Base-by-base conservation (phyloP, 1,140 invertebrate species). In the Acromyrmex echinatior region DNA sequence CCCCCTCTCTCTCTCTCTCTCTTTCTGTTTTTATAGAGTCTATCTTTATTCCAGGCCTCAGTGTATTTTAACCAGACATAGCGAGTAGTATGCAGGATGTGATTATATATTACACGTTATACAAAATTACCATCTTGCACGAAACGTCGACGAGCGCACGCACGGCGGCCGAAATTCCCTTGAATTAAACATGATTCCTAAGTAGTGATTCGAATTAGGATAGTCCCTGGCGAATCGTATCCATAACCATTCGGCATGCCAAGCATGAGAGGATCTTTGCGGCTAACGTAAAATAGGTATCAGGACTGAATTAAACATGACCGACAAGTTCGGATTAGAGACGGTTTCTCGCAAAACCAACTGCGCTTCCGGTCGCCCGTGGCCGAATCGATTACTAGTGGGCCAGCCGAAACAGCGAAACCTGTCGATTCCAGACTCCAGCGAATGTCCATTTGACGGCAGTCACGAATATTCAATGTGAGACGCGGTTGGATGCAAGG, bases 181-280 rank as follows among this genome's bases (percentile, higher is more conserved):
- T 89, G 89, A 87, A 90, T 90, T 90, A 90, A 89, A 90, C 89
- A 90, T 90, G 89, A 89, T 73, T 86, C 71, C 68, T 89, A 89
- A 90, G 88, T 90, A 87, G 71, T 62, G 56, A 82, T 77, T 58
- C 45, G 89, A 90, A 89, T 90, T 84, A 90, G 63, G 62, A 63
- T 58, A 66, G 74, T 39, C 51, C 56, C 35, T 39, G 31, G 65
- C 65, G 35, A 73, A 76, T 89, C 76, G 76, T 65, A 56, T 77
- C 74, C 49, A 79, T 86, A 86, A 86, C 73, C 49, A 86, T 86
- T 79, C 82, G 74, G n/a, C 82, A 68, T 66, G 10, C 5, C 53
- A 35, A 51, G 25, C 56, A 62, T 58, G 88, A 62, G 53, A 31
- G 58, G 71, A 87, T 74, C 73, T 62, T 84, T 49, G 88, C 66